Base-by-base conservation (phyloP, 2,797 vertebrate species). In the Pipistrellus pipistrellus region DNA sequence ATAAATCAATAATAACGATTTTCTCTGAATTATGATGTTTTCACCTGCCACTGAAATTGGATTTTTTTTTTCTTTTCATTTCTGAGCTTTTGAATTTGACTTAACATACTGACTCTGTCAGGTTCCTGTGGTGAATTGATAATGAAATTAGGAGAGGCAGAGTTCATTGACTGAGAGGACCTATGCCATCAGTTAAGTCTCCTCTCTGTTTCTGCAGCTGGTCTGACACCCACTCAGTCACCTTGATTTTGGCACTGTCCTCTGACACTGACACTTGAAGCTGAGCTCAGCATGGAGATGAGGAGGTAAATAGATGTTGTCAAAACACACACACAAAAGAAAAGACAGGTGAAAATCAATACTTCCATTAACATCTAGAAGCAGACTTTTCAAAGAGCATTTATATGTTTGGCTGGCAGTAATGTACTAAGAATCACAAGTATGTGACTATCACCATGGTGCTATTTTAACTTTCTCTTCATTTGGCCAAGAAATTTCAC, bases 71-170 rank as follows among this genome's bases (percentile, higher is more conserved):
- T 53, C 66, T 68, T 87, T 91, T 90, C 23, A 2, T 88, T 92
- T 94, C 93, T 93, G n/a, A 11, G 92, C 71, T 91, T 94, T 85
- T 85, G 91, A 96, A 97, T 97, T 80, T 96, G 72, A 95, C 53
- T 96, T 93, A 85, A 85, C 76, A 93, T 51, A 97, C 86, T 92
- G 96, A 85, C 82, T 97, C 73, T 88, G 25, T 82, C 77, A 80
- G 53, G 23, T 81, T 35, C 85, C 68, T 69, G 78, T 82, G 96
- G n/a, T 77, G 96, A 96, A 90, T 46, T 94, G 97, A 85, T 64
- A 96, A 95, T 95, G 97, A 97, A 97, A 96, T 73, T 83, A 97
- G 55, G 78, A 95, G 53, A 90, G 85, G 95, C 96, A 95, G 93
- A 51, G 95, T 44, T 90, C 30, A 91, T 27, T 90, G 94, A 96